Conservation (phyloP, 2,888 invertebrate species). For the Celastrina argiolus region DNA sequence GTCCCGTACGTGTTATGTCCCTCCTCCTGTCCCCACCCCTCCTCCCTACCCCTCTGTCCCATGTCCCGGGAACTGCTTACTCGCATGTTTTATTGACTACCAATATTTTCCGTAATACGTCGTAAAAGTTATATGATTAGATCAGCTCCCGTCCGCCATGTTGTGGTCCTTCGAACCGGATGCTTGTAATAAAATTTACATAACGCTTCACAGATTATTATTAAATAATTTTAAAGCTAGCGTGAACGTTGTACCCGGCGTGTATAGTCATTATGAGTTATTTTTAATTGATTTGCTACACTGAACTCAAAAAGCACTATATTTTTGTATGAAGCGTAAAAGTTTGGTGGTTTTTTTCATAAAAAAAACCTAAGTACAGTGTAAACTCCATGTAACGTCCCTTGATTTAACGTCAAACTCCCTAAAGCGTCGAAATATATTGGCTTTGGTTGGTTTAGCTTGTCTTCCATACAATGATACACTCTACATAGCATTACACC, state of each 20-base stretch:
- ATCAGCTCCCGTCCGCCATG: conserved; percentile 12
- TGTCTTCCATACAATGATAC: no score
- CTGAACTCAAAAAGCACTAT: no score
- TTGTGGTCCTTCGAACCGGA: conserved; percentile 11
- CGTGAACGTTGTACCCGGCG: background rate
- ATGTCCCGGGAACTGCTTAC: conserved; percentile 3
- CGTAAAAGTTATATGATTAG: conserved; percentile 11
- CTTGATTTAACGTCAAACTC: no score
- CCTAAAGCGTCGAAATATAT: no score
- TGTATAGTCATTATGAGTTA: no score
- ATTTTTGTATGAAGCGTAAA: no score
- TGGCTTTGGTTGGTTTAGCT: no score
- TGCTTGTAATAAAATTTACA: conserved; percentile 2
- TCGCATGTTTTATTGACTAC: conserved; percentile 11
- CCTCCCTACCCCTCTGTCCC: background rate
- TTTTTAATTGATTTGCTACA: no score
- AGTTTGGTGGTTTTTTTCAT: no score
- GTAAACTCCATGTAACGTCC: no score
- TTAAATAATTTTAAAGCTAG: background rate
- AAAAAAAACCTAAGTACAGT: no score
- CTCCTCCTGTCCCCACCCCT: background rate
- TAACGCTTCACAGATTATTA: background rate
- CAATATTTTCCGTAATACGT: conserved; percentile 8
- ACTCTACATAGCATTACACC: no score
- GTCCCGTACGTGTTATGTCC: conserved; percentile 6